Percentiles rank a stretch among this genome's conserved stretches.
Evolutionary conservation across 2,113 vertebrate genomes (phyloP).

Genomic region (Mionectes macconnelli): DNA sequence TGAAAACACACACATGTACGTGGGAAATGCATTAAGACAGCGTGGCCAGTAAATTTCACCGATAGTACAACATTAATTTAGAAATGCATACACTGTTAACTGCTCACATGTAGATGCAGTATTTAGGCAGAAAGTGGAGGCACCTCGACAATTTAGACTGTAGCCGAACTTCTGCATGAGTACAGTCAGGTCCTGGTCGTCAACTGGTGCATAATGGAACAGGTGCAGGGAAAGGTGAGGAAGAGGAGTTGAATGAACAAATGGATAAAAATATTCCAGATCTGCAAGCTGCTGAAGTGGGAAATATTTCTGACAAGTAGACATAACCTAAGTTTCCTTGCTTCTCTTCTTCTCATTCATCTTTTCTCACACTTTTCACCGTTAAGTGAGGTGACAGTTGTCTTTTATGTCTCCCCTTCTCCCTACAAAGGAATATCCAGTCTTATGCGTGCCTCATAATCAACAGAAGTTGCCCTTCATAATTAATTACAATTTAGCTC

Average conservation of each 20-base stretch:
- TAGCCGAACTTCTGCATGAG: neutral
- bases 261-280: neutral
- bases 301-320: neutral
- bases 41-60: neutral
- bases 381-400: neutral
- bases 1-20: neutral
- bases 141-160: accelerated
- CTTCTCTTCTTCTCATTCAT: neutral
- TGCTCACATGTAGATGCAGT: neutral
- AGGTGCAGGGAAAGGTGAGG: neutral
- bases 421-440: neutral
- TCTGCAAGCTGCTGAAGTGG: neutral
- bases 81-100: neutral
- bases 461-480: neutral
- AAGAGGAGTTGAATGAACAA: neutral
- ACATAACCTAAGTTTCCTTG: neutral
- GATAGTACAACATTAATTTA: neutral
- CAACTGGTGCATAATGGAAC: neutral
- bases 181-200: neutral
- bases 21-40: neutral
- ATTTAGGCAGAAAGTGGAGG: neutral
- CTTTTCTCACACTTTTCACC: neutral
- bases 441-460: neutral
- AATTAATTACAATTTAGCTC: neutral
- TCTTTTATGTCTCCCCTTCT: neutral